Percentiles rank a stretch among this genome's conserved stretches.
Evolutionary conservation across 1,140 invertebrate genomes (phyloP).

Genomic region (Drosophila mauritiana): DNA sequence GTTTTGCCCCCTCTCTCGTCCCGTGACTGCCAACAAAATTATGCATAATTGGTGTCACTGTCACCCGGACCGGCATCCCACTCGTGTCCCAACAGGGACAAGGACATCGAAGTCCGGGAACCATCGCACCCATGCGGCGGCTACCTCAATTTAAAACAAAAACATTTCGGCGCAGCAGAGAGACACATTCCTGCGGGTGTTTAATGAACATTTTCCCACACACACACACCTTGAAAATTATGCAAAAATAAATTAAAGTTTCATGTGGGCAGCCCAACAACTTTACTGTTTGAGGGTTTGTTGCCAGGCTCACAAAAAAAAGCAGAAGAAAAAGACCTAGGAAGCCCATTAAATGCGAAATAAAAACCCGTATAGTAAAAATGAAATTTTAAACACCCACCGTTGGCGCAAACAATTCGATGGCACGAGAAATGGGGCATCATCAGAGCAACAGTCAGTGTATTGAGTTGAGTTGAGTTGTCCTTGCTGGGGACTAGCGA

Average conservation of each 20-base stretch:
- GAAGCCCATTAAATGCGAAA: conserved; percentile 4
- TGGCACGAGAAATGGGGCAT: conserved; percentile 36
- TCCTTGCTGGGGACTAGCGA: conserved; percentile 18
- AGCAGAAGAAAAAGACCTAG: background rate
- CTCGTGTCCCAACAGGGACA: conserved; percentile 5
- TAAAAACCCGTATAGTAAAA: conserved; percentile 21
- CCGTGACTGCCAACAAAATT: conserved; percentile 59
- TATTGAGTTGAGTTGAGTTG: conserved; percentile 6
- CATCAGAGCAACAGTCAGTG: conserved; percentile 3
- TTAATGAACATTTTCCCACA: conserved; percentile 37
- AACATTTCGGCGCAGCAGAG: conserved; percentile 8
- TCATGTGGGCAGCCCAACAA: conserved; percentile 25
- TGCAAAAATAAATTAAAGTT: conserved; percentile 47
- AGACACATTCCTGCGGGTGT: conserved; percentile 42
- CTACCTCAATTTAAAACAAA: conserved; percentile 33
- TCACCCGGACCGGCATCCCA: conserved; percentile 2
- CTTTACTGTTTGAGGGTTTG: conserved; percentile 1
- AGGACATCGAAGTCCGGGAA: background rate
- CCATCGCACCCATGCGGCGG: background rate
- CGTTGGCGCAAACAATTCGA: conserved; percentile 42
- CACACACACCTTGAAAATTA: conserved; percentile 38
- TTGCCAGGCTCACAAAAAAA: background rate
- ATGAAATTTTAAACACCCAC: conserved; percentile 52
- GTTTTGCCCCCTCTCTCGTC: conserved; percentile 16
- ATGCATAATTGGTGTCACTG: conserved; percentile 75